Evolutionary conservation across 2,888 invertebrate genomes (phyloP), one percentile per base, ranked within the genome.

Genomic region (Nemoura dubitans): DNA sequence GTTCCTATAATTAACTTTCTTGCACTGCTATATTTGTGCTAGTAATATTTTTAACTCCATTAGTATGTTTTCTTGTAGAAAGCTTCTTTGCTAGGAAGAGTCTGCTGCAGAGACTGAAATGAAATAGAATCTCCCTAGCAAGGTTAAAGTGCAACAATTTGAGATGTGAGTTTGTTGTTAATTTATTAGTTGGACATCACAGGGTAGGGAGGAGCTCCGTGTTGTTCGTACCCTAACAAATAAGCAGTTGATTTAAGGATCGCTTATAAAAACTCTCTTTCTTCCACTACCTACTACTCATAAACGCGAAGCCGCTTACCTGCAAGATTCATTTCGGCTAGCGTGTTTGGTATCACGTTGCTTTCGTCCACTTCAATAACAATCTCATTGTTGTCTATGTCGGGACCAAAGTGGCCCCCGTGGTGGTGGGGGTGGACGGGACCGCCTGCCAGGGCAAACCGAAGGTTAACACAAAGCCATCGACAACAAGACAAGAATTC

Each of bases 361-460:
- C 93, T 94, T 92, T 94, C 94, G 88, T 94, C 94, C 90, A 94
- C 93, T 91, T 94, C 94, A 91, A 94, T 94, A 90, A 94, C 92
- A 91, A 94, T 94, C 92, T 94, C 94, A 90, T 91, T 89, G 90
- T 91, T 43, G 90, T 92, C 88, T 89, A 91, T 88, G 91, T 92
- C 81, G 91, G 91, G 82, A 91, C 89, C 88, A 88, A 90, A 89
- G 86, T 90, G 88, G 88, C 90, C 90, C 81, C 89, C 88, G 87
- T 89, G 89, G 86, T 89, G 90, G 87, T 90, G 89, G 88, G 87
- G 89, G 89, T 27, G 87, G 86, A 88, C 88, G 87, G 88, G 88
- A 88, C 86, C 88, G 86, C 88, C 88, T 89, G 88, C 88, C 88
- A 88, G 87, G 88, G 86, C 86, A 87, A 88, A 87, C 87, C 86